Percentiles rank a stretch among this genome's conserved stretches.
Evolutionary conservation across 2,113 vertebrate genomes (phyloP).

Genomic region (Strix uralensis): DNA sequence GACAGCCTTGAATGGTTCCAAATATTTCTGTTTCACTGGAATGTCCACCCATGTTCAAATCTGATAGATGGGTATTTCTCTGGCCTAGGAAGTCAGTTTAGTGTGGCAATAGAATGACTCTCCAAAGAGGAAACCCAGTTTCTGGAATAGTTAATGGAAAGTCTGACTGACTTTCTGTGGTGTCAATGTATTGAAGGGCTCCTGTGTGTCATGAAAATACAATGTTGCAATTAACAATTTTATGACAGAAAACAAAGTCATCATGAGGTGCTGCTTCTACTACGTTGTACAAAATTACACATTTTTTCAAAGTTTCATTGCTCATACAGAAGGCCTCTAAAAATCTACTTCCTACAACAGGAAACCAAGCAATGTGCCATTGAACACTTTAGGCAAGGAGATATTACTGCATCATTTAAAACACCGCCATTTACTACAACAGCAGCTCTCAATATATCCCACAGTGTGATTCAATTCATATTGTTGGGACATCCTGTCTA

Average conservation of each 20-base stretch:
- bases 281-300: rapidly evolving
- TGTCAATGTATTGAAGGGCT: not conserved
- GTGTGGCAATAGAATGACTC: not conserved
- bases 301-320: not conserved
- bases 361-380: not conserved
- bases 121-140: not conserved
- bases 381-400: not conserved
- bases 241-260: not conserved
- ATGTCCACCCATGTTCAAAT: not conserved
- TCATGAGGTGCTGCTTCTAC: not conserved
- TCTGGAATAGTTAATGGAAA: not conserved
- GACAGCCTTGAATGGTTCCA: not conserved
- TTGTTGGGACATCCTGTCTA: not conserved
- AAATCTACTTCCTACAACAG: not conserved
- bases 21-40: not conserved
- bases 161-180: not conserved
- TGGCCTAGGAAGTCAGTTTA: not conserved
- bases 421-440: not conserved
- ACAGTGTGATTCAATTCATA: not conserved
- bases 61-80: not conserved
- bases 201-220: not conserved
- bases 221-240: not conserved
- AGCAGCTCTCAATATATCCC: not conserved
- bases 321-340: not conserved
- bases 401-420: not conserved